phyloP scores from a whole-genome alignment of 2,888 invertebrate species.

The Barypeithes pellucidus region DNA sequence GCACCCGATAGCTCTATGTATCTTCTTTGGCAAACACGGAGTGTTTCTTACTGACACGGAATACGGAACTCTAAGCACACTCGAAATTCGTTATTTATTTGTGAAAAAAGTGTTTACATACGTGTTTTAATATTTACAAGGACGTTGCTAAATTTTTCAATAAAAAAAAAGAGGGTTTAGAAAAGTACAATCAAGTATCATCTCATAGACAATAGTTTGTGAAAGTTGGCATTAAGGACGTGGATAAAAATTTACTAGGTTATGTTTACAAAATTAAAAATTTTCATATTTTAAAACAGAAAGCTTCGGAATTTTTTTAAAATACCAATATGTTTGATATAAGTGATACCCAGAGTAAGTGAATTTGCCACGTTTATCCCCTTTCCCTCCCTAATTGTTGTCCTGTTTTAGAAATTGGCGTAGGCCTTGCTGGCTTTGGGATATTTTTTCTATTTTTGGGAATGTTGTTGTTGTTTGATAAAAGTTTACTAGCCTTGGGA shows the following conservation, averaged over 20 bases:
- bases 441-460: constrained; percentile 96
- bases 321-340: constrained; percentile 84
- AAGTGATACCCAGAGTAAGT: constrained; percentile 88
- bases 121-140: too few relatives aligned
- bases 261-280: constrained; percentile 24
- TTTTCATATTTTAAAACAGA: neutral
- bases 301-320: neutral
- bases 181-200: neutral
- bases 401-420: constrained; percentile 88
- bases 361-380: constrained; percentile 27
- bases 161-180: neutral
- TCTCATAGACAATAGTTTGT: neutral
- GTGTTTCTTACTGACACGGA: too few relatives aligned
- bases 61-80: too few relatives aligned
- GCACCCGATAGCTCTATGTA: too few relatives aligned
- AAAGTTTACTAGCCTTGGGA: constrained; percentile 97
- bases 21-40: too few relatives aligned
- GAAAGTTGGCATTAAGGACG: neutral
- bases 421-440: constrained; percentile 97
- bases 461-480: constrained; percentile 94
- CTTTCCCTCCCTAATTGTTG: constrained; percentile 13
- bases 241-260: constrained; percentile 12
- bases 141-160: too few relatives aligned
- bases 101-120: too few relatives aligned
- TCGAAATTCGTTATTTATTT: too few relatives aligned